Evolutionary conservation across 2,888 invertebrate species (phyloP).

Genomic region (Ryuthela nishihirai): DNA sequence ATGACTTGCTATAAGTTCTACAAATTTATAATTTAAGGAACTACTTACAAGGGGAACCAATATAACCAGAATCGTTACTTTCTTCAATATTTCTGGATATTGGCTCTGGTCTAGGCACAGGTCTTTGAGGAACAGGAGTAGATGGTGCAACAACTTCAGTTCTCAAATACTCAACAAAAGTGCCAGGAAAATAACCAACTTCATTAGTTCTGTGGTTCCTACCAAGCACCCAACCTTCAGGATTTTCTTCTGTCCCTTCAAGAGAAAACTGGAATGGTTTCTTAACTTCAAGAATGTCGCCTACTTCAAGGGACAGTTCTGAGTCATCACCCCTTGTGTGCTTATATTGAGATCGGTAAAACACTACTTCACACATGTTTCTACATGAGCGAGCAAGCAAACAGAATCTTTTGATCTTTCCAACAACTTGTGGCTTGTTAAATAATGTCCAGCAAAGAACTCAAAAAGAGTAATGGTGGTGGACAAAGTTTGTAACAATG

Average conservation of each 20-base stretch:
- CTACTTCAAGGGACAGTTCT: constrained; percentile 48
- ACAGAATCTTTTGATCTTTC: too few species aligned
- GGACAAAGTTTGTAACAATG: constrained; percentile 20
- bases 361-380: constrained; percentile 41
- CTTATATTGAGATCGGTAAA: constrained; percentile 40
- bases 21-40: background rate
- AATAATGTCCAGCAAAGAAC: too few species aligned
- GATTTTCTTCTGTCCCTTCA: constrained; percentile 44
- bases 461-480: background rate
- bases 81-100: constrained; percentile 46
- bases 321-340: constrained; percentile 35
- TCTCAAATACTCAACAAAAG: constrained; percentile 39
- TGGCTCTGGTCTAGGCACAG: constrained; percentile 41
- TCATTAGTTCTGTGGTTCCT: constrained; percentile 52
- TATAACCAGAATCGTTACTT: constrained; percentile 42
- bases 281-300: constrained; percentile 53
- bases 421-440: too few species aligned
- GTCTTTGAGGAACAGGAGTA: constrained; percentile 31
- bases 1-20: too few species aligned
- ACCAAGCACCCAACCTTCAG: constrained; percentile 52
- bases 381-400: too few species aligned
- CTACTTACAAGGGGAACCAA: constrained; percentile 39
- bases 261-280: constrained; percentile 44
- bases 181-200: constrained; percentile 54
- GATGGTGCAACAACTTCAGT: constrained; percentile 27